phyloP scores from a whole-genome alignment of 2,888 invertebrate genomes.

The Baronia brevicornis region DNA sequence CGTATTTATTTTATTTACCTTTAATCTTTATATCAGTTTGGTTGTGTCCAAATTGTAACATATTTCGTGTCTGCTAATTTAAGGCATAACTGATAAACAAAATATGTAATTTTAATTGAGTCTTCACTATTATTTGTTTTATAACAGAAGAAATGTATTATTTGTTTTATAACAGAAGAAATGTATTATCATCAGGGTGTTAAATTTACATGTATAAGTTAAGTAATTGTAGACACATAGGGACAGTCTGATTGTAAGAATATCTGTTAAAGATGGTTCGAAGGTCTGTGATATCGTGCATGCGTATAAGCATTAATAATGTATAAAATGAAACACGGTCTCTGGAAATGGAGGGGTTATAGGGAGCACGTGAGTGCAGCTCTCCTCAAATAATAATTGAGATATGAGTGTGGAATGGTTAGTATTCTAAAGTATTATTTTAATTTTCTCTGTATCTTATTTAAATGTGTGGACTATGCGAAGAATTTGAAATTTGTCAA shows the following conservation, averaged over 20 bases:
- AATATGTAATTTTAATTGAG: conserved; percentile 15
- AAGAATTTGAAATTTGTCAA: background rate
- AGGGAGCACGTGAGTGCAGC: too few relatives aligned
- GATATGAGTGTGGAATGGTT: too few relatives aligned
- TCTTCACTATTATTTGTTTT: conserved; percentile 6
- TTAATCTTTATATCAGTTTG: conserved; percentile 20
- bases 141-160: background rate
- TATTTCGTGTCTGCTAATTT: conserved; percentile 10
- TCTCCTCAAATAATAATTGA: too few relatives aligned
- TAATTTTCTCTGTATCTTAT: too few relatives aligned
- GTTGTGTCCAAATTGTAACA: conserved; percentile 14
- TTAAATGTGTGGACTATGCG: too few relatives aligned
- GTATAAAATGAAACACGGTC: conserved; percentile 9
- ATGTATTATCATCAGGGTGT: conserved; percentile 14
- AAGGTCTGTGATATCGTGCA: conserved; percentile 56
- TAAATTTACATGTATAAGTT: conserved; percentile 12
- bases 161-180: conserved; percentile 12
- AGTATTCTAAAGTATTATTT: too few relatives aligned
- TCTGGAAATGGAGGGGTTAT: too few relatives aligned
- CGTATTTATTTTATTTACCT: conserved; percentile 58
- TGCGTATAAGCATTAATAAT: conserved; percentile 27
- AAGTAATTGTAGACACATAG: conserved; percentile 5
- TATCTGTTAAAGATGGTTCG: conserved; percentile 31
- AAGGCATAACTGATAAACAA: conserved; percentile 1
- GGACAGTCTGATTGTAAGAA: conserved; percentile 1